A percentile compares a stretch with the other conserved stretches of the same genome.
These are phyloP conservation scores for Intellagama lesueurii DNA, from an alignment of 2,797 vertebrate species.

Conservation along the genomic window DNA sequence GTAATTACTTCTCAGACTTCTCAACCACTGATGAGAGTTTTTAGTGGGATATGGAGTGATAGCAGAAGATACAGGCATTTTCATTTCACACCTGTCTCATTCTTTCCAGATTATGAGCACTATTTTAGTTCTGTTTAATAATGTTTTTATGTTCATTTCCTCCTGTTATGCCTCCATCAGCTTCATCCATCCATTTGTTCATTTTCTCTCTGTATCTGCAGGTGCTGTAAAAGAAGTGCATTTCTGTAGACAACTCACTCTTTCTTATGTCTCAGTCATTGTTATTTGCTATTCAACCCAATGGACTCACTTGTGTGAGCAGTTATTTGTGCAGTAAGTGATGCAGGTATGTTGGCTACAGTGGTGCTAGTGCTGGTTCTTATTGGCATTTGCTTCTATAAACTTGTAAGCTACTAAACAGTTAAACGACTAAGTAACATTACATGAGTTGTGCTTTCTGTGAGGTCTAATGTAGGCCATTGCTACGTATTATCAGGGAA, in stretches of 20 bases:
- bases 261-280: conserved; percentile 13
- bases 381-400: background rate
- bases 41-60: background rate
- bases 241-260: conserved; percentile 11
- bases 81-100: background rate
- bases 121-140: background rate
- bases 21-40: background rate
- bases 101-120: background rate
- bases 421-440: background rate
- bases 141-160: conserved; percentile 3
- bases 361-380: background rate
- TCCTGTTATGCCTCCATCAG: background rate
- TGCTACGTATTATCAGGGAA: background rate
- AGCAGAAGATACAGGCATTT: background rate
- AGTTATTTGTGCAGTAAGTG: conserved; percentile 13
- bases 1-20: background rate
- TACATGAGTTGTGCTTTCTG: background rate
- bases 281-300: conserved; percentile 18
- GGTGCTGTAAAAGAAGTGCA: conserved; percentile 7
- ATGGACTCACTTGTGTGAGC: background rate
- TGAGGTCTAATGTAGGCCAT: background rate
- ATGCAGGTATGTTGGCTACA: background rate
- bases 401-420: background rate
- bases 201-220: background rate
- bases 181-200: background rate